A percentile compares a stretch with the other conserved stretches of the same genome.
These are phyloP conservation scores for Athalia rosae DNA, from an alignment of 2,888 invertebrate genomes.

Conservation along the genomic window DNA sequence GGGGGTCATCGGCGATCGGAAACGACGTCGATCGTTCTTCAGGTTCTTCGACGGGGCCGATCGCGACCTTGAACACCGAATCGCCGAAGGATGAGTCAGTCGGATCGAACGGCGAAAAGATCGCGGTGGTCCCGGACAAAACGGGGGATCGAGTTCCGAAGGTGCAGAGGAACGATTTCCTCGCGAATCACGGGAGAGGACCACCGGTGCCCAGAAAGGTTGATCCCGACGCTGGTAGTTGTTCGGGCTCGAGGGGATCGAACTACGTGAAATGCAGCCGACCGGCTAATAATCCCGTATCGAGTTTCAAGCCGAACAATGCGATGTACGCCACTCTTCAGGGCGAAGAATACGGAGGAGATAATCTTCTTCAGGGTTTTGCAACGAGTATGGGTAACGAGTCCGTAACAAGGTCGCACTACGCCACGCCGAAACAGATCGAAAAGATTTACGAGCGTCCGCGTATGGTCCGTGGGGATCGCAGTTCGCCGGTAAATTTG, in stretches of 20 bases:
- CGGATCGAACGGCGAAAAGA: background rate
- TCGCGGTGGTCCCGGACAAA: background rate
- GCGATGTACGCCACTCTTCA: conserved; percentile 56
- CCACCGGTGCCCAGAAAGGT: conserved; percentile 74
- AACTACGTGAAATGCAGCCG: conserved; percentile 47
- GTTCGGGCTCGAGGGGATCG: conserved; percentile 73
- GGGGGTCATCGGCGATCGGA: background rate
- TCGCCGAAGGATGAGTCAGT: background rate
- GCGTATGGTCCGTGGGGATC: background rate
- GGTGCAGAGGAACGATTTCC: background rate
- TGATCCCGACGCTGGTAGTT: conserved; percentile 66
- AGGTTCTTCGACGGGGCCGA: background rate
- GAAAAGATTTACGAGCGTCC: conserved; percentile 65
- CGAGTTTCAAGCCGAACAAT: conserved; percentile 64
- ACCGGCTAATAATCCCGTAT: conserved; percentile 50
- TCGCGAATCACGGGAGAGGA: background rate
- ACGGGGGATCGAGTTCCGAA: background rate
- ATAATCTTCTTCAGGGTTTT: background rate
- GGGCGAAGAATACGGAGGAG: conserved; percentile 7
- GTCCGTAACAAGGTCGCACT: conserved; percentile 54
- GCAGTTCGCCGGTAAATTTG: conserved; percentile 59
- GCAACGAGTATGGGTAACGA: conserved; percentile 47
- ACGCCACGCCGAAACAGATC: conserved; percentile 60
- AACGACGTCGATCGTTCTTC: conserved; percentile 1
- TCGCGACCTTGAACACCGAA: background rate